Base-by-base conservation (phyloP, 2,888 invertebrate species). In the Leptinotarsa juncta region DNA sequence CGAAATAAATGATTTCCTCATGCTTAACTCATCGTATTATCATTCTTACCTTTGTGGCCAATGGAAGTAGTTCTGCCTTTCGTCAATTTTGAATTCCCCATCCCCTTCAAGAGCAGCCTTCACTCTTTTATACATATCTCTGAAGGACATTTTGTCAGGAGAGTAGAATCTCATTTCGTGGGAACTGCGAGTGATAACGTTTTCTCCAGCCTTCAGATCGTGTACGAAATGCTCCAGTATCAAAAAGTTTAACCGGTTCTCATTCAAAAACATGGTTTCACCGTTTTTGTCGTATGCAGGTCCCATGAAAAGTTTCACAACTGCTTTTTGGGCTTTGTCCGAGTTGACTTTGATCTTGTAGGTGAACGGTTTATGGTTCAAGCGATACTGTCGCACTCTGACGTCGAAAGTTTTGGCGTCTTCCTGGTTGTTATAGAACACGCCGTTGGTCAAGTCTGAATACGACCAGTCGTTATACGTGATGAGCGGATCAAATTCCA, bases 401-500 rank as follows among this genome's bases (percentile, higher is more conserved):
- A 42, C 5, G 20, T 83, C 80, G 83, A 85, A 88, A 85, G 62
- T 62, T 62, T 62, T 62, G 7, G 62, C 62, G 16, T 90, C 89
- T 81, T 90, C 88, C 48, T 87, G 84, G 70, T 86, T 88, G 81
- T 88, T 85, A 73, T 89, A 86, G 73, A 89, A 86, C 18, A 92
- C 85, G 65, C 89, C 89, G 81, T 90, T 90, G 78, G 90, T 90
- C 10, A 94, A 88, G 82, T 93, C 92, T 70, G 91, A 85, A 83
- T 91, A 91, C 82, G 89, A 90, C 78, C 93, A 84, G 81, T 93
- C 93, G 86, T 93, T 93, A 89, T 90, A 93, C 42, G 94, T 94
- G 53, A 91, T 87, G 50, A 94, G 87, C 75, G 92, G 91, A 81
- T 91, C 92, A 73, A 92, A 89, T 4, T 91, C 89, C 48, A 94